Evolutionary conservation across 2,797 vertebrate genomes (phyloP).

Genomic region (Okamejei kenojei): DNA sequence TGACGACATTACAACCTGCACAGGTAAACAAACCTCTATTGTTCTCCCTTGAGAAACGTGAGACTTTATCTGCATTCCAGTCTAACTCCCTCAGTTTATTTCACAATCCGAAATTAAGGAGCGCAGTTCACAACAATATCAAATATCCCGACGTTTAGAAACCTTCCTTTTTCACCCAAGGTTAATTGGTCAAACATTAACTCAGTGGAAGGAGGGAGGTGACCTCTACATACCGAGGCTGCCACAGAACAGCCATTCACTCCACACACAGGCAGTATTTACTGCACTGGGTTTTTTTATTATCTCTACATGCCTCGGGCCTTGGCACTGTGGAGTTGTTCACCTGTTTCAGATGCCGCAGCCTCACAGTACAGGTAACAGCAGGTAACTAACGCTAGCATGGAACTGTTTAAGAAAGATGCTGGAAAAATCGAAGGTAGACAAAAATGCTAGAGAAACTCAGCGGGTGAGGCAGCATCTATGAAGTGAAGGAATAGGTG

Average conservation of each 20-base stretch:
- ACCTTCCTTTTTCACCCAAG: background rate
- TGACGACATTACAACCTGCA: background rate
- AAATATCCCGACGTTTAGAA: background rate
- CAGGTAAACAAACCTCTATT: conserved; percentile 1
- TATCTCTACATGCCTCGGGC: background rate
- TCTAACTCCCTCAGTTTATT: background rate
- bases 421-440: no score
- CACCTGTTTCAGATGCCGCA: background rate
- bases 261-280: background rate
- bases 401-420: background rate
- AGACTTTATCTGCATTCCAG: background rate
- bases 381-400: background rate
- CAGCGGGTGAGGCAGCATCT: no score
- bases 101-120: background rate
- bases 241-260: background rate
- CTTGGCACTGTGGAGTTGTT: background rate
- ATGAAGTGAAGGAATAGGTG: no score
- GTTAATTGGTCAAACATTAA: conserved; percentile 12
- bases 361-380: background rate
- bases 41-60: background rate
- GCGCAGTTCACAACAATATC: background rate
- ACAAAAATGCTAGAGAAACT: no score
- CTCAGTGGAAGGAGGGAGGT: background rate
- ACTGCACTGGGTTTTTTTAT: background rate
- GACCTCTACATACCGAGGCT: background rate